Conservation (phyloP, 1,140 invertebrate genomes). For the Grapholita molesta region DNA sequence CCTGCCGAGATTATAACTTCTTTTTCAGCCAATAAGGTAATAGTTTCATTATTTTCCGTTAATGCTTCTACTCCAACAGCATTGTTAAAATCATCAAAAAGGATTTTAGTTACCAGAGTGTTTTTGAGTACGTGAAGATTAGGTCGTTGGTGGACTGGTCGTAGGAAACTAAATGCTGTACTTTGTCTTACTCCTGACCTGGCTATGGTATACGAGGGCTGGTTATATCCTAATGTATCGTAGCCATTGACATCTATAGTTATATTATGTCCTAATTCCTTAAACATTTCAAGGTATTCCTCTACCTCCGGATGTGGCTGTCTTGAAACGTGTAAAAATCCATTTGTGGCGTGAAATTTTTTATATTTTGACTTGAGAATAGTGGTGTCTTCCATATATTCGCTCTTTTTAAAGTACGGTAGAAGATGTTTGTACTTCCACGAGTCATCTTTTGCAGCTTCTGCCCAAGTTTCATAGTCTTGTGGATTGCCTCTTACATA, state of each 20-base stretch:
- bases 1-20: constrained; percentile 84
- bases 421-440: constrained; percentile 87
- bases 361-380: constrained; percentile 8
- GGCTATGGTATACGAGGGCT: constrained; percentile 75
- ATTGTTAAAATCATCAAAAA: constrained; percentile 81
- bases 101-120: constrained; percentile 53
- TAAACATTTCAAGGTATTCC: constrained; percentile 35
- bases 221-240: constrained; percentile 33
- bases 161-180: constrained; percentile 77
- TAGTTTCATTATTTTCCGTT: constrained; percentile 66
- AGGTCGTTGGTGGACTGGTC: constrained; percentile 64
- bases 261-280: constrained; percentile 33
- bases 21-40: constrained; percentile 67
- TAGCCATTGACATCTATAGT: constrained; percentile 35
- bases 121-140: constrained; percentile 64
- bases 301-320: neutral
- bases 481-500: constrained; percentile 81
- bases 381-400: constrained; percentile 19
- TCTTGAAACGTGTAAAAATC: constrained; percentile 32
- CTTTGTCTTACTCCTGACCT: constrained; percentile 77
- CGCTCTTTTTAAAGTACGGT: constrained; percentile 32
- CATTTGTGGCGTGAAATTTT: constrained; percentile 23
- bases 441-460: constrained; percentile 76
- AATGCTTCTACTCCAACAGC: constrained; percentile 62
- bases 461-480: constrained; percentile 80